Base-by-base conservation (phyloP, 2,797 vertebrate genomes). In the Carcharodon carcharias region DNA sequence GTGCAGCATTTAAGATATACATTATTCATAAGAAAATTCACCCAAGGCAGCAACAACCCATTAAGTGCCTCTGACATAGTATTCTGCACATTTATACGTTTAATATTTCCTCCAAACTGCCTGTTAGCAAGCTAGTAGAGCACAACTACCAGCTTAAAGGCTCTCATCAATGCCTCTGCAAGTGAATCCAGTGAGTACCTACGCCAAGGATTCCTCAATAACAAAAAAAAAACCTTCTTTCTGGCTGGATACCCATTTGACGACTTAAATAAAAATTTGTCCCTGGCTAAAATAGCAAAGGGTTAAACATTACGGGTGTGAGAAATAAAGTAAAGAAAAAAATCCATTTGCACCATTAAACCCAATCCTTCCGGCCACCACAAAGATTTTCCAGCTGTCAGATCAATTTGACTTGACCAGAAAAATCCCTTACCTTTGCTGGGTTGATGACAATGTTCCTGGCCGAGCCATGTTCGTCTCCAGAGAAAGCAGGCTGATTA, bases 401-500 rank as follows among this genome's bases (percentile, higher is more conserved):
- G n/a, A 67, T 40, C 35, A 11, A 67, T 95, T 67, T 11, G 26
- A 69, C 9, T 45, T 56, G 56, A 58, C 21, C 0, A 94, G 31
- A 31, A n/a, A 40, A 77, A 95, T 35, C 28, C 65, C 88, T 96
- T 97, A 98, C 98, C 98, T 98, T 98, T 0, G 98, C 98, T 67
- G 98, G 97, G 45, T 98, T 98, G 96, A 98, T 98, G 69, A 98
- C 97, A 45, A 98, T 97, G 45, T 98, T 98, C 63, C 98, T 97
- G 63, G 98, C 98, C 9, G 98, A 98, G 0, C 98, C 98, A 21
- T 98, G 98, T 93, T 98, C 98, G 16, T 98, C 98, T 96, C 98
- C 98, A 0, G 98, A 97, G 97, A 98, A 98, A 95, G 98, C 97
- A 4, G 98, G 98, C 35, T 98, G 98, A 23, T 98, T 98, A 96